These are phyloP conservation scores for Mythimna albipuncta DNA, from an alignment of 2,888 invertebrate genomes.

Conservation along the genomic window DNA sequence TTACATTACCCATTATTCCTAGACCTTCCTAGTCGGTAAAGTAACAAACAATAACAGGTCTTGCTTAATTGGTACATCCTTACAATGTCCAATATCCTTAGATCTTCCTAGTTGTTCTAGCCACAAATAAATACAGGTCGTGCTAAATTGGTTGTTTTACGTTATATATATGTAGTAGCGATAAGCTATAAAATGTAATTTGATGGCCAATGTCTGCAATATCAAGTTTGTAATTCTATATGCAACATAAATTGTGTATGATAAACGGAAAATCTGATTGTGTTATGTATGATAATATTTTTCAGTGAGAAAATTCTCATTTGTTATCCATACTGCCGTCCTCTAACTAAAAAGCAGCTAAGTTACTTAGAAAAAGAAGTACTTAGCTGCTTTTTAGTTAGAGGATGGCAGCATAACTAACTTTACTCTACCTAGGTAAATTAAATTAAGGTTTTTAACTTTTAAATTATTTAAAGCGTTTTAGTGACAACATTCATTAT, in stretches of 20 bases:
- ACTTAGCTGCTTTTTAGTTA: too few species aligned
- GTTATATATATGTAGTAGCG: slow-evolving; percentile 3
- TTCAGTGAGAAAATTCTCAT: background rate
- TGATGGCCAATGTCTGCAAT: slow-evolving; percentile 15
- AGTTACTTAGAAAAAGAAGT: too few species aligned
- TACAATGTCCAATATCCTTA: background rate
- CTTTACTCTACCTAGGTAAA: too few species aligned
- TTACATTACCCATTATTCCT: background rate
- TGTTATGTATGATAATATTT: slow-evolving; percentile 10
- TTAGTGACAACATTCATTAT: too few species aligned
- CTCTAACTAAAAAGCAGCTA: too few species aligned
- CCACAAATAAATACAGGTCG: background rate
- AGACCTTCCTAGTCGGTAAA: background rate
- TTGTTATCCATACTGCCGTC: too few species aligned
- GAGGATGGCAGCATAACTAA: too few species aligned
- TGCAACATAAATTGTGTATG: slow-evolving; percentile 28
- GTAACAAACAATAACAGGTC: background rate
- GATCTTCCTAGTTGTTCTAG: slow-evolving; percentile 4
- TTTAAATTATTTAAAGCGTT: too few species aligned
- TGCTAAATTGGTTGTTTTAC: background rate
- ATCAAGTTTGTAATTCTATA: slow-evolving; percentile 24
- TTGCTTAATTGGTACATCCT: background rate
- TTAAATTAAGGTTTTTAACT: too few species aligned
- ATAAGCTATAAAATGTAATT: slow-evolving; percentile 20
- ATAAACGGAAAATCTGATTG: background rate